A percentile compares a stretch with the other conserved stretches of the same genome.
phyloP scores from a whole-genome alignment of 1,140 invertebrate genomes.

The Trissolcus basalis region DNA sequence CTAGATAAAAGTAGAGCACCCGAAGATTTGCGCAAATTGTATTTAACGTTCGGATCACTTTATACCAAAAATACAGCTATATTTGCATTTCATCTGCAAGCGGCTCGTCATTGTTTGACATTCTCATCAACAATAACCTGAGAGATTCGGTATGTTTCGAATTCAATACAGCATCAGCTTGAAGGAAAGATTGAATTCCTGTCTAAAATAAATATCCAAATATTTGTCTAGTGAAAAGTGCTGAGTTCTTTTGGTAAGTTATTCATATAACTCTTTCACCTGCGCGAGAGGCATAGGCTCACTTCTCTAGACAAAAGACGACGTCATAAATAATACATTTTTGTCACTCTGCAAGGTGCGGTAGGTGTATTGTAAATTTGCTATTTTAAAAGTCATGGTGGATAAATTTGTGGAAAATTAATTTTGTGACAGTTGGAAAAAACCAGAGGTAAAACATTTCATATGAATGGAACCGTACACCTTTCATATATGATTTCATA shows the following conservation, averaged over 20 bases:
- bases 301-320: slow-evolving; percentile 6
- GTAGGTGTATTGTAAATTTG: slow-evolving; percentile 6
- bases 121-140: slow-evolving; percentile 38
- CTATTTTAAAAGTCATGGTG: slow-evolving; percentile 2
- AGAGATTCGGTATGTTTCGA: slow-evolving; percentile 12
- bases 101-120: slow-evolving; percentile 34
- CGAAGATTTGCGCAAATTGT: slow-evolving; percentile 29
- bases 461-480: no score
- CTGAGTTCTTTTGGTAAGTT: slow-evolving; percentile 23
- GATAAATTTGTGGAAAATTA: no score
- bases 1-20: slow-evolving; percentile 33
- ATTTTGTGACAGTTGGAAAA: no score
- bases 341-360: neutral
- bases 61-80: slow-evolving; percentile 15
- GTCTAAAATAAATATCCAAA: slow-evolving; percentile 43
- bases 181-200: slow-evolving; percentile 34
- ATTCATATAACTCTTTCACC: slow-evolving; percentile 34
- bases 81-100: slow-evolving; percentile 40
- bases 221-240: slow-evolving; percentile 30
- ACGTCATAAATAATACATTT: slow-evolving; percentile 18
- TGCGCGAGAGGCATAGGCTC: neutral
- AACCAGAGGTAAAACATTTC: no score
- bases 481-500: no score
- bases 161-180: slow-evolving; percentile 17
- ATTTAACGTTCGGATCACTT: slow-evolving; percentile 30